Evolutionary conservation across 2,797 vertebrate genomes (phyloP).

Genomic region (Acrossocheilus wenchowensis): DNA sequence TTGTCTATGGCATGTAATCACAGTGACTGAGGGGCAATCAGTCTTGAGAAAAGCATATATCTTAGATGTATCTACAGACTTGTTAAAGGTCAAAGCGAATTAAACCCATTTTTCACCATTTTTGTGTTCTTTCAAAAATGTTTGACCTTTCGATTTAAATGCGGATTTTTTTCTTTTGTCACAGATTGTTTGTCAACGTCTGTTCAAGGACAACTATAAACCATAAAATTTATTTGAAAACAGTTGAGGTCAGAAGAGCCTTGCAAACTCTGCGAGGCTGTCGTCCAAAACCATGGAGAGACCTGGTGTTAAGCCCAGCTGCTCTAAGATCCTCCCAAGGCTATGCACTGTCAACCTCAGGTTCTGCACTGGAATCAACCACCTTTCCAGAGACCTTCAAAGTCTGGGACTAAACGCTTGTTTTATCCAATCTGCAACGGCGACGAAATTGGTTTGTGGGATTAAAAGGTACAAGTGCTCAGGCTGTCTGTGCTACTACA

Average conservation of each 20-base stretch:
- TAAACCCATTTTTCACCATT: conserved; percentile 51
- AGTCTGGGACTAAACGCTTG: neutral
- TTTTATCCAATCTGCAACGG: conserved; percentile 52
- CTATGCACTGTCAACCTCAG: neutral
- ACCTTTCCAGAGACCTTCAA: conserved; percentile 20
- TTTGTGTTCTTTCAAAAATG: conserved; percentile 31
- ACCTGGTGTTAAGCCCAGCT: neutral
- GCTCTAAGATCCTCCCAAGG: conserved; percentile 10
- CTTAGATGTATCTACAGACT: conserved; percentile 54
- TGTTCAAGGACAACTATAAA: conserved; percentile 25
- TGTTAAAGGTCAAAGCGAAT: conserved; percentile 61
- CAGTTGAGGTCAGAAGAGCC: neutral
- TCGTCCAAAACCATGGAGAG: conserved; percentile 9
- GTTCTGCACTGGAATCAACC: conserved; percentile 4
- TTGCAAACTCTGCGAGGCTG: conserved; percentile 11
- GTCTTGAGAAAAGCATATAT: conserved; percentile 41
- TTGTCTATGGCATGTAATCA: conserved; percentile 49
- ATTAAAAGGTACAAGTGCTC: conserved; percentile 54
- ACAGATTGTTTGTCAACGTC: conserved; percentile 4
- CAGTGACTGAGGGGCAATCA: conserved; percentile 44
- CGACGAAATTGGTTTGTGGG: conserved; percentile 45
- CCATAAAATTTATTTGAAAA: conserved; percentile 33
- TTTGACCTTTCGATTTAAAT: conserved; percentile 32
- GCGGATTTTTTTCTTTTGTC: conserved; percentile 13
- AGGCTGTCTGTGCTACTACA: conserved; percentile 45